Evolutionary conservation across 2,797 vertebrate species (phyloP), one percentile per base, ranked within the genome.

Genomic region (Esox lucius): DNA sequence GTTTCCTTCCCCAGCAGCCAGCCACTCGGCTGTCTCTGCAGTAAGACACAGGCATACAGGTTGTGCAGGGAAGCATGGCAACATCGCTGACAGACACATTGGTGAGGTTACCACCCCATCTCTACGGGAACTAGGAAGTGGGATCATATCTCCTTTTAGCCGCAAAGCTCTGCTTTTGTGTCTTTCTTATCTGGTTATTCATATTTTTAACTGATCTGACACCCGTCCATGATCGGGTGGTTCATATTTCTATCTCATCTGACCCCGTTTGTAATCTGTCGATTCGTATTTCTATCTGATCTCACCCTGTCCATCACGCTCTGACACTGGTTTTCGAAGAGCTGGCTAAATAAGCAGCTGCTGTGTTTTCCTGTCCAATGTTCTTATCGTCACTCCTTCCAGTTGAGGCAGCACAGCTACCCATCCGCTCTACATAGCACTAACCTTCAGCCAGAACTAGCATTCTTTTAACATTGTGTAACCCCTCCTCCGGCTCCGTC

Each of bases 391-490:
- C 69, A 76, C 85, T 84, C 78, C 78, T 82, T 90, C 85, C 89
- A 85, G 87, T 90, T 91, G 83, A 87, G 66, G 85, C 79, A 65
- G 59, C 72, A 17, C 68, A 51, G 80, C 85, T 75, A 85, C 84
- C 86, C 84, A 81, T 81, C 59, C 81, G 73, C 85, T 64, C 74
- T 61, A 70, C 51, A 64, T 65, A 24, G 53, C 69, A 28, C 86
- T 79, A 70, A 75, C 81, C 85, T 84, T 77, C 79, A 85, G 84
- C 82, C 87, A 91, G 91, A 85, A 86, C 76, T 77, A 80, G 81
- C 91, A 91, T 93, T 91, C 87, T 87, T 91, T 76, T 75, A 83
- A 81, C 28, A 65, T 82, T 80, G 78, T 87, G 88, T 91, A 87
- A 91, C 81, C 80, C 84, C 79, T 87, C 73, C 19, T n/a, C 73